These are phyloP conservation scores for Eristalis tenax DNA, from an alignment of 2,888 invertebrate genomes.

Conservation along the genomic window DNA sequence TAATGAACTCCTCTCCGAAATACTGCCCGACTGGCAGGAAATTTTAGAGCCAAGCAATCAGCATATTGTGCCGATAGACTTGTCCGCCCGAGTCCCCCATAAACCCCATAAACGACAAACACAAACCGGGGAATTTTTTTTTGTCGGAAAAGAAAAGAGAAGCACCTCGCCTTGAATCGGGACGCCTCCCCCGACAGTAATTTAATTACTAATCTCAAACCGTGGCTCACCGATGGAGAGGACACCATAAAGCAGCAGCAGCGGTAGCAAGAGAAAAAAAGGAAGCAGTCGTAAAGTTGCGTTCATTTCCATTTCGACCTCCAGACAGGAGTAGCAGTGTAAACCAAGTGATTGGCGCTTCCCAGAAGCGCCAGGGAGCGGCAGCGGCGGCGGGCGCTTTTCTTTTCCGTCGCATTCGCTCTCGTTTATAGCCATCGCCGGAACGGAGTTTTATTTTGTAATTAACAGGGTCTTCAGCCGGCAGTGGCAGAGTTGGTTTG, in stretches of 20 bases:
- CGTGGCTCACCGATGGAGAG: background rate
- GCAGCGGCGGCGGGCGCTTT: background rate
- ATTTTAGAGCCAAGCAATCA: background rate
- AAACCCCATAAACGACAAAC: background rate
- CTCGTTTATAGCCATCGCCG: slow-evolving; percentile 22
- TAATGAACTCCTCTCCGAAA: background rate
- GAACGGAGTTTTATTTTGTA: slow-evolving; percentile 43
- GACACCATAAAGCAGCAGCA: background rate
- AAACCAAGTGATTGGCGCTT: slow-evolving; percentile 18
- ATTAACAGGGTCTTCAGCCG: slow-evolving; percentile 31
- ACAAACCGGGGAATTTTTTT: background rate
- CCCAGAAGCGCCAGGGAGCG: background rate
- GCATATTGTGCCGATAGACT: background rate
- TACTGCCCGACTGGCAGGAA: background rate
- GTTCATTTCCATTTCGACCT: slow-evolving; percentile 17
- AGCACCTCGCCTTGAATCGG: background rate
- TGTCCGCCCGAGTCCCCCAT: background rate
- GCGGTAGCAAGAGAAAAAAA: background rate
- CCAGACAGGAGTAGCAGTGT: slow-evolving; percentile 12
- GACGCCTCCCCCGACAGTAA: background rate
- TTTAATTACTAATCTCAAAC: slow-evolving; percentile 21
- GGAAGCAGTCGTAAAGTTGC: background rate
- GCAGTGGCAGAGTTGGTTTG: background rate
- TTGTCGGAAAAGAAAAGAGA: too few relatives aligned
- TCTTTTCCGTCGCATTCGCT: background rate